Evolutionary conservation across 1,140 invertebrate species (phyloP).

Genomic region (Limonius californicus): DNA sequence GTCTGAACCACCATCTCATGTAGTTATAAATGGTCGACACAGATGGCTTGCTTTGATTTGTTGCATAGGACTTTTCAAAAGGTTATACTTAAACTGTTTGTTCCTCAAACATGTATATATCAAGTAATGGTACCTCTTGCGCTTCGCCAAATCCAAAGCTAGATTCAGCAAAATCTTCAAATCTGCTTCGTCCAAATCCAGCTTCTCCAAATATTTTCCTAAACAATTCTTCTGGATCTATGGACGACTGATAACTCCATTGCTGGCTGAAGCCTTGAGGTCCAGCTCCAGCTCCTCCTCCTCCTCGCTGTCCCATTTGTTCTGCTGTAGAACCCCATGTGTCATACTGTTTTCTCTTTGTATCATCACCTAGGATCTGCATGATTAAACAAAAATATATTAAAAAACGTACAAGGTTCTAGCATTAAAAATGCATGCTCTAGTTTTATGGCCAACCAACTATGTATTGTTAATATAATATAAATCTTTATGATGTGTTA

Average conservation of each 20-base stretch:
- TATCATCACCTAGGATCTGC: constrained; percentile 88
- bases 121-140: constrained; percentile 65
- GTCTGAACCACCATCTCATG: too few species aligned
- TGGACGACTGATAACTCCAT: constrained; percentile 81
- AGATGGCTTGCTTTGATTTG: too few species aligned
- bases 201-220: constrained; percentile 82
- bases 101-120: too few species aligned
- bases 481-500: too few species aligned
- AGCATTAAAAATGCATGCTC: too few species aligned
- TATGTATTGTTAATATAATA: too few species aligned
- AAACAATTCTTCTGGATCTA: constrained; percentile 96
- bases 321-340: constrained; percentile 85
- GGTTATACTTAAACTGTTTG: too few species aligned
- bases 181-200: constrained; percentile 59
- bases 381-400: too few species aligned
- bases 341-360: constrained; percentile 90
- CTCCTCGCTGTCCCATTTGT: constrained; percentile 68
- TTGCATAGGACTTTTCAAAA: too few species aligned
- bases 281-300: constrained; percentile 44
- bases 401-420: too few species aligned
- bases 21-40: too few species aligned
- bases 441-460: too few species aligned
- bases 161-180: constrained; percentile 81
- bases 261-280: constrained; percentile 61
- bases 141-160: constrained; percentile 86